Base-by-base conservation (phyloP, 2,888 invertebrate species). In the Bibio marci region DNA sequence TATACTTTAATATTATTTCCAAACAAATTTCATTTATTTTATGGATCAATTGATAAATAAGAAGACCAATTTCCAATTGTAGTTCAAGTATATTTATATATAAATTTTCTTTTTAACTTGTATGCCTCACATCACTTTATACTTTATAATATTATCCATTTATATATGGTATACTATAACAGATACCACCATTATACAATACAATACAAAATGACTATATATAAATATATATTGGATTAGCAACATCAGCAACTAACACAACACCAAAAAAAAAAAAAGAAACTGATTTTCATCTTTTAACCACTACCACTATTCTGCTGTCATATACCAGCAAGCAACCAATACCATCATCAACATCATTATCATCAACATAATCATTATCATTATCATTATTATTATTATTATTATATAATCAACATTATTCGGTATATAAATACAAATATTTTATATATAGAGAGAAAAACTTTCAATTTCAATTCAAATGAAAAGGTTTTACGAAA, bases 391-490 rank as follows among this genome's bases (percentile, higher is more conserved):
- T n/a, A n/a, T n/a, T n/a, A n/a, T n/a, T n/a, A n/a, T n/a, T n/a
- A n/a, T n/a, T n/a, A n/a, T n/a, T n/a, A n/a, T n/a, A n/a, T n/a
- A n/a, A n/a, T n/a, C n/a, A n/a, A n/a, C n/a, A n/a, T n/a, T n/a
- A n/a, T n/a, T n/a, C n/a, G n/a, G n/a, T 22, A 22, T 22, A 22
- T 22, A 22, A 6, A 22, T 22, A 22, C 8, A 22, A 22, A 22
- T 22, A 22, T 4, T 22, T 4, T 22, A 22, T 22, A 22, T 8
- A 22, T 22, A 6, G 8, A 22, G 8, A 8, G 22, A 22, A 25
- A 19, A 22, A 35, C 35, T 35, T 35, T 35, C 35, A 35, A 35
- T 35, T 35, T 35, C 33, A 18, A 18, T 33, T 18, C 25, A 22
- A 25, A 35, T 25, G 35, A 35, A 25, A 35, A 19, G 35, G 8